Evolutionary conservation across 2,113 vertebrate species (phyloP), one percentile per base, ranked within the genome.

Genomic region (Notothenia rossii): DNA sequence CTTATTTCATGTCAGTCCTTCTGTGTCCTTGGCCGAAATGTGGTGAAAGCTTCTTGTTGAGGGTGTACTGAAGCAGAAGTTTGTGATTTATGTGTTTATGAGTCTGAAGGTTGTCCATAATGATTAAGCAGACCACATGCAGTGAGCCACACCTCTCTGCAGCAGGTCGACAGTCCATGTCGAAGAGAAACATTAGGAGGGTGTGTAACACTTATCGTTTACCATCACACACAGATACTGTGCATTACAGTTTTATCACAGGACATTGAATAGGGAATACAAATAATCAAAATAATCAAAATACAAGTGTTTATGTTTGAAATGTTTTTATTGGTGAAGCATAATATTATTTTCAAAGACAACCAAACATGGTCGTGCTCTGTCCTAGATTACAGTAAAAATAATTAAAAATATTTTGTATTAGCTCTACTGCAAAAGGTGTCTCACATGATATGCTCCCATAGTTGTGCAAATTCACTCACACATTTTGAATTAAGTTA

Each of bases 21-120:
- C 15, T 3, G 17, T 0, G 33, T 55, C 62, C 0, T n/a, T 5
- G 11, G 6, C 4, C 29, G n/a, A 56, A 65, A 49, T 25, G 13
- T 60, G 72, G 4, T 9, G 33, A n/a, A 33, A 33, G 66, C 11
- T 68, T 68, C 6, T 29, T 53, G 11, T 53, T 10, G 17, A 68
- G 36, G 49, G 17, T 53, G 18, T 33, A 46, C 17, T 49, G 22
- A 8, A 5, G 36, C 9, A 56, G 55, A 71, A n/a, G 17, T 54
- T 17, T 70, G 58, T 63, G 55, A 64, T 75, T 88, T 76, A 82
- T 75, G 74, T 20, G 11, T 86, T 81, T 75, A 88, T 90, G 91
- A 88, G 93, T 90, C 91, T 88, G 67, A 93, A 93, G 93, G 90
- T 92, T 58, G 51, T 36, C 51, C 76, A 55, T 76, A 81, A 86